Conservation (phyloP, 2,113 vertebrate species). For the Gallinago paraguaiae region DNA sequence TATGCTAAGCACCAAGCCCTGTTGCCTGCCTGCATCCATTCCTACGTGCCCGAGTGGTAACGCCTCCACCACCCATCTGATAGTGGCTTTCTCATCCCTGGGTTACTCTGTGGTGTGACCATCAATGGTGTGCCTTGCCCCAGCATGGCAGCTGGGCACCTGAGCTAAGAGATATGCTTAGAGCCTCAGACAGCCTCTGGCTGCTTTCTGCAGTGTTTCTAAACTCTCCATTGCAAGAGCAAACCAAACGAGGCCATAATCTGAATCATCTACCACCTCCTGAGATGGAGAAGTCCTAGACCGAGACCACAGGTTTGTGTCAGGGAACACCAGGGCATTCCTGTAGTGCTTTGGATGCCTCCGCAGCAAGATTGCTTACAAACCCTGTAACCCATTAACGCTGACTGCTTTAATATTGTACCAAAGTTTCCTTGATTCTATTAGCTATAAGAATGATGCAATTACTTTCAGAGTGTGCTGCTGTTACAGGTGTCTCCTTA, state of each 20-base stretch:
- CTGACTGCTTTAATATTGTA: not conserved
- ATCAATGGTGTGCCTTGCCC: not conserved
- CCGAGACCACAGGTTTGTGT: accelerated
- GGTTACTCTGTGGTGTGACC: not conserved
- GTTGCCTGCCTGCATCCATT: not conserved
- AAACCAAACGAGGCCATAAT: not conserved
- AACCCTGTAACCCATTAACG: conserved; percentile 43
- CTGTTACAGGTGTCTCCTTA: not conserved
- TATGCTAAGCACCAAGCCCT: not conserved
- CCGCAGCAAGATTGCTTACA: not conserved
- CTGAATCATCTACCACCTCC: not conserved
- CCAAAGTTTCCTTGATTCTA: not conserved
- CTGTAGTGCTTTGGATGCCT: conserved; percentile 39
- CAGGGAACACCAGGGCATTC: not conserved
- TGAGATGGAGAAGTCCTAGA: not conserved
- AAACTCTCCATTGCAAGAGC: not conserved
- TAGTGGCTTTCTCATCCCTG: not conserved
- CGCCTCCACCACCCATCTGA: not conserved
- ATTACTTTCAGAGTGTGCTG: not conserved
- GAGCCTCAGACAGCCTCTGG: not conserved
- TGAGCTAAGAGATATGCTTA: not conserved
- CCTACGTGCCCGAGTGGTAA: accelerated
- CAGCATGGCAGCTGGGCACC: accelerated
- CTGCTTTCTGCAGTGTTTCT: not conserved
- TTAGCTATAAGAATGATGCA: not conserved